Base-by-base conservation (phyloP, 2,888 invertebrate species). In the Strigamia crassipes region DNA sequence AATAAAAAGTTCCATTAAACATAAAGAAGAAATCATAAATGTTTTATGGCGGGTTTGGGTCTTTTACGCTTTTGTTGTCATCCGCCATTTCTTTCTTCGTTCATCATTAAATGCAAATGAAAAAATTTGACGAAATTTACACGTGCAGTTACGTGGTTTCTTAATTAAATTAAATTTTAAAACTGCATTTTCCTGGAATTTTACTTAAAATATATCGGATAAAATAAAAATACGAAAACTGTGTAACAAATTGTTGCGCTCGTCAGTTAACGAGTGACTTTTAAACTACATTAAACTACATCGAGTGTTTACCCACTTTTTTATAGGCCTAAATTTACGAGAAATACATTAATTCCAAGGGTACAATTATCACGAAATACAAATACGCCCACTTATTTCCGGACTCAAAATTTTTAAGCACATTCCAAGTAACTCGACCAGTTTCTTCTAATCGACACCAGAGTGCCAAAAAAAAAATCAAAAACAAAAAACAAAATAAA, bases 401-500 rank as follows among this genome's bases (percentile, higher is more conserved):
- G 73, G 73, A 73, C 27, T 31, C 1, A 31, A 73, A 27, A 13
- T 10, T 73, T 73, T 73, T 73, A 27, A 12, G 10, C 13, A n/a
- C 13, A 10, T 73, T 27, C 31, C 31, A 56, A 18, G n/a, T 21
- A 56, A 56, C 2, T 56, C 21, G 56, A 56, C 8, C 18, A 73
- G 31, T 31, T 66, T 66, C 66, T 66, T 66, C 66, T 27, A 23
- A 66, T 15, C 15, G 66, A 27, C 66, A 66, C 66, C 31, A 66
- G 66, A 66, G 66, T 66, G 66, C 66, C 66, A 66, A 23, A 46
- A 46, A 46, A 46, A 51, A 15, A 3, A n/a, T 51, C n/a, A n/a
- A 15, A 13, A 15, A 15, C 4, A 51, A 51, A 18, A n/a, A 15
- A 15, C n/a, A 46, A 46, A 46, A 46, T 13, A 10, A 13, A 13